phyloP scores from a whole-genome alignment of 2,797 vertebrate genomes.

The Hippopotamyrus pictus region DNA sequence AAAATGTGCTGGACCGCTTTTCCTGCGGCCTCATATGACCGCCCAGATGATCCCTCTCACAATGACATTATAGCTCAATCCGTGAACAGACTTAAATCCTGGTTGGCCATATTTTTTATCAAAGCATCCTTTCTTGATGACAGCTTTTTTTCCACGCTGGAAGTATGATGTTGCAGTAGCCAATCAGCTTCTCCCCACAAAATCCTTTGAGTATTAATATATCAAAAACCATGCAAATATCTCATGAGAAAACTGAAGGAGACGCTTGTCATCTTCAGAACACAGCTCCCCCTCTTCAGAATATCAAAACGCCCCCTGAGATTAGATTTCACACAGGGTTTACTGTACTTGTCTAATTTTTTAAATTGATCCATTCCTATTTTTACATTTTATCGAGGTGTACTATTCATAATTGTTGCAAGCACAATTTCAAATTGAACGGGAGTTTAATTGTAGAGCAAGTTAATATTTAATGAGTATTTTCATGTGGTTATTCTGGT shows the following conservation, averaged over 20 bases:
- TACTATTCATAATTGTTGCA: neutral
- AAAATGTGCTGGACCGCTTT: constrained; percentile 26
- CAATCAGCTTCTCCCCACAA: constrained; percentile 34
- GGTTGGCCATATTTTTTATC: constrained; percentile 41
- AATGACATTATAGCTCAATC: constrained; percentile 16
- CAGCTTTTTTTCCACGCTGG: constrained; percentile 45
- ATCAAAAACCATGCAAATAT: constrained; percentile 25
- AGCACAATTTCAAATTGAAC: neutral
- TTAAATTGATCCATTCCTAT: neutral
- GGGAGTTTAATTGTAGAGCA: neutral
- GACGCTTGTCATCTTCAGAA: constrained; percentile 30
- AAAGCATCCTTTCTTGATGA: constrained; percentile 38
- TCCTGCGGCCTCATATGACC: constrained; percentile 32
- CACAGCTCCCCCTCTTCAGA: constrained; percentile 3
- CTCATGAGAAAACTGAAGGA: constrained; percentile 29
- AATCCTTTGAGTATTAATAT: constrained; percentile 32
- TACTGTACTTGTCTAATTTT: neutral
- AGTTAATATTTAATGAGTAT: neutral
- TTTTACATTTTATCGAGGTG: neutral
- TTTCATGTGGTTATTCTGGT: neutral
- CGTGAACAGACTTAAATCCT: constrained; percentile 33
- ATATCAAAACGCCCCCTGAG: constrained; percentile 21
- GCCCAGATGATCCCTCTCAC: constrained; percentile 17
- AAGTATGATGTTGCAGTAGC: constrained; percentile 41
- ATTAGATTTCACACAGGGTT: neutral